These are phyloP conservation scores for Miltochrista miniata DNA, from an alignment of 2,888 invertebrate species.

Conservation along the genomic window DNA sequence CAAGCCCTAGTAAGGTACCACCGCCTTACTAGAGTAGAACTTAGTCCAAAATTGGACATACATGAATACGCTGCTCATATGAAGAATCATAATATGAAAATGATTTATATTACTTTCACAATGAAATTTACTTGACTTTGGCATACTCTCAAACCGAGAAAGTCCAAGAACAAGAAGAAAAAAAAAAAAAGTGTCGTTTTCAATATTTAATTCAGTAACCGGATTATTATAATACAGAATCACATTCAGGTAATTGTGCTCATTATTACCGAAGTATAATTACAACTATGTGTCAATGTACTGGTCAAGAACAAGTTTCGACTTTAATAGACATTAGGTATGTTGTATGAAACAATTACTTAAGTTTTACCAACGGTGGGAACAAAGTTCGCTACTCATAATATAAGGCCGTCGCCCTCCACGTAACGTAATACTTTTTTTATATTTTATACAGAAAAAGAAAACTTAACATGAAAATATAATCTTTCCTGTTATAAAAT, in stretches of 20 bases:
- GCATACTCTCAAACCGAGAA: too few species aligned
- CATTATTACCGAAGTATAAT: conserved; percentile 30
- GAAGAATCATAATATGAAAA: too few species aligned
- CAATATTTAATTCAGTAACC: too few species aligned
- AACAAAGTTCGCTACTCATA: conserved; percentile 50
- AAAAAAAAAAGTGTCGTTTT: too few species aligned
- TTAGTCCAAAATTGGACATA: too few species aligned
- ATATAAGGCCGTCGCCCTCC: conserved; percentile 47
- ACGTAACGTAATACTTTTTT: conserved; percentile 36
- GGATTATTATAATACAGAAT: neutral
- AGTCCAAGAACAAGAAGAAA: too few species aligned
- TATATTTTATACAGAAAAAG: conserved; percentile 11
- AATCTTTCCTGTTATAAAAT: conserved; percentile 2
- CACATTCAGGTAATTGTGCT: conserved; percentile 7
- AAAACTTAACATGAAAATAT: conserved; percentile 4
- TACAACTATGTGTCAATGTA: conserved; percentile 37
- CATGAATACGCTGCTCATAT: too few species aligned
- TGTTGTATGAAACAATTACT: conserved; percentile 54
- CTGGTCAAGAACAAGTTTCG: conserved; percentile 46
- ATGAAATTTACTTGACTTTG: too few species aligned
- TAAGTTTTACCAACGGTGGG: conserved; percentile 51
- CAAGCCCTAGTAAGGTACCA: too few species aligned
- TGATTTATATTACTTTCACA: too few species aligned
- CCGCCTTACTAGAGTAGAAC: too few species aligned
- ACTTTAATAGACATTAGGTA: conserved; percentile 48